Conservation (phyloP, 2,888 invertebrate species). For the Cactoblastis cactorum region DNA sequence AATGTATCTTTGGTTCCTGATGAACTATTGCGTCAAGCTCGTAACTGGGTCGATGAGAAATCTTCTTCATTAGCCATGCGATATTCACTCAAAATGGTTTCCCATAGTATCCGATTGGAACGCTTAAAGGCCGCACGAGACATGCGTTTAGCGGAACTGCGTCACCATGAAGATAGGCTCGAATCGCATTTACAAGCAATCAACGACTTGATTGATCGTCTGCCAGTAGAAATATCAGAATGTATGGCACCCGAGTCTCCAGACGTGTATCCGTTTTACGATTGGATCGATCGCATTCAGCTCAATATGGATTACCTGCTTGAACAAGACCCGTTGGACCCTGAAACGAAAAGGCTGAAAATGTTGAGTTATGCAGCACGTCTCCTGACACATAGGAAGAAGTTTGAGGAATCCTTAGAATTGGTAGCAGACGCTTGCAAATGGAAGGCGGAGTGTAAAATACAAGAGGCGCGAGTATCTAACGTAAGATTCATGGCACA, state of each 20-base stretch:
- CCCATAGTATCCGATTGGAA: constrained; percentile 53
- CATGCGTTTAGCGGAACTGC: constrained; percentile 44
- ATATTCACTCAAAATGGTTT: constrained; percentile 51
- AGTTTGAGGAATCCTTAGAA: constrained; percentile 52
- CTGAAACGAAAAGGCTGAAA: constrained; percentile 47
- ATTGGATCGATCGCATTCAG: constrained; percentile 43
- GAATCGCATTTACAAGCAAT: constrained; percentile 54
- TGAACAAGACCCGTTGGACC: constrained; percentile 31
- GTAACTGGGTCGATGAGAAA: constrained; percentile 53
- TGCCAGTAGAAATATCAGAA: constrained; percentile 42
- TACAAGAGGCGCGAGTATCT: constrained; percentile 57
- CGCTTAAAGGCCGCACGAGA: constrained; percentile 47
- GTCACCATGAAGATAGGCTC: constrained; percentile 48
- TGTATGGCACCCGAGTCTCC: constrained; percentile 41
- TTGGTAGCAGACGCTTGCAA: constrained; percentile 36
- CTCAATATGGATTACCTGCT: constrained; percentile 35
- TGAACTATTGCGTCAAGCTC: constrained; percentile 45
- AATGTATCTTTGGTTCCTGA: constrained; percentile 46
- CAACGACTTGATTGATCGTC: constrained; percentile 35
- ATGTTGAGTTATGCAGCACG: constrained; percentile 55
- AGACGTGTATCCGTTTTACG: constrained; percentile 47
- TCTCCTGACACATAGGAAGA: constrained; percentile 40
- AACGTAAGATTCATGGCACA: constrained; percentile 52
- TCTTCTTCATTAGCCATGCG: constrained; percentile 45
- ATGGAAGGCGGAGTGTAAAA: constrained; percentile 35